Base-by-base conservation (phyloP, 2,888 invertebrate genomes). In the Andrena camellia region DNA sequence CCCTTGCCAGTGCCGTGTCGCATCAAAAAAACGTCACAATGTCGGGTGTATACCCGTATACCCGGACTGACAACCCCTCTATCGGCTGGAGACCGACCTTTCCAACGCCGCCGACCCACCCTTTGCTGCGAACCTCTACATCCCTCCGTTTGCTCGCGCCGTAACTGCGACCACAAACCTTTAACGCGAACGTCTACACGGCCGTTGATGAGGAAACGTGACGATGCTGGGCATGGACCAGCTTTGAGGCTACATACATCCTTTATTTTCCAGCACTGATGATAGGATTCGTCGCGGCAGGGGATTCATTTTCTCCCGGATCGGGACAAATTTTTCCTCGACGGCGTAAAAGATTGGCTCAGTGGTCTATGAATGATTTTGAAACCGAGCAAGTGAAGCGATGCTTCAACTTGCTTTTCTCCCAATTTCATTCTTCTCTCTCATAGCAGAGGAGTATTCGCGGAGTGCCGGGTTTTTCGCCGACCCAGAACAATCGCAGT, bases 11-110 rank as follows among this genome's bases (percentile, higher is more conserved):
- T 13, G 13, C 57, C 8, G 13, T 88, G 90, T 88, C 88, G 85
- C 89, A 88, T 88, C 90, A 90, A 90, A 92, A 92, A 91, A 92
- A 91, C 88, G 88, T 91, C 90, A 90, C 91, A 91, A 90, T 88
- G 87, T 89, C 87, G 77, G 75, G 1, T 7, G 54, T 78, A 80
- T 64, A 80, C 72, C 67, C 79, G 80, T 81, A n/a, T 52, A 57
- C 57, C 71, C 72, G 76, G 57, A 23, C 69, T 57, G 60, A 82
- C 78, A 62, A 31, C 64, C 63, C 71, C 60, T 67, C 70, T 70
- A 54, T 70, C 75, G 77, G 17, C 70, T 29, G 71, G 64, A 23
- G 50, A 33, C 60, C 66, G 69, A 81, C 78, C 62, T 82, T 72
- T 84, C 78, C 74, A 66, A 50, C 83, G 42, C 48, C 52, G 52